Conservation (phyloP, 2,113 vertebrate genomes). For the Xenopus borealis region DNA sequence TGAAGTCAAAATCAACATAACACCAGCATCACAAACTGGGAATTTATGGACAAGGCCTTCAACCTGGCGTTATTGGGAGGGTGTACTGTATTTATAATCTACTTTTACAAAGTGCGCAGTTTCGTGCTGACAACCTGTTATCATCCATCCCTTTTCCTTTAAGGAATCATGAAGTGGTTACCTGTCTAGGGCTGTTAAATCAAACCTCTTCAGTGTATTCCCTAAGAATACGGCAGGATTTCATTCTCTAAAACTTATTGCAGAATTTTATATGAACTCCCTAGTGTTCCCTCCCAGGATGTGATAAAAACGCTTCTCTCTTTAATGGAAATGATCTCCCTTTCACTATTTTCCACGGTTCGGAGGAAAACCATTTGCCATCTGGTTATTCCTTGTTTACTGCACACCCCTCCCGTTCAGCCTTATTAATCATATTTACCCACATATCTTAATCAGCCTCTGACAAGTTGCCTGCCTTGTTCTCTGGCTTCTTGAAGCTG, state of each 20-base stretch:
- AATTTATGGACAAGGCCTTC: too few species aligned
- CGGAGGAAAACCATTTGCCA: slow-evolving; percentile 40
- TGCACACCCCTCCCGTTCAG: slow-evolving; percentile 42
- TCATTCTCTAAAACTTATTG: neutral
- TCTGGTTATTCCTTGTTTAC: slow-evolving; percentile 47
- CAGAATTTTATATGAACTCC: neutral
- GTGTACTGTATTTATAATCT: too few species aligned
- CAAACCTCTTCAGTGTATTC: neutral
- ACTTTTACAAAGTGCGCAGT: too few species aligned
- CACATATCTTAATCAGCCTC: slow-evolving; percentile 43
- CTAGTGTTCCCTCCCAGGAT: slow-evolving; percentile 20
- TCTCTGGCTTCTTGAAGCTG: slow-evolving; percentile 12
- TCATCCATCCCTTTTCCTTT: too few species aligned
- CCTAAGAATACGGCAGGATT: neutral
- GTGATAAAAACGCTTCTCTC: slow-evolving; percentile 12
- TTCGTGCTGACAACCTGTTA: too few species aligned
- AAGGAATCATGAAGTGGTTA: too few species aligned
- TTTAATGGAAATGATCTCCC: slow-evolving; percentile 41
- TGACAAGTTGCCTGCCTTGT: slow-evolving; percentile 36
- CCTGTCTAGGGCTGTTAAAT: too few species aligned
- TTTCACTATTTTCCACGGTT: slow-evolving; percentile 41
- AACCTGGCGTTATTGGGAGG: too few species aligned
- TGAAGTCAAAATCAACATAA: too few species aligned
- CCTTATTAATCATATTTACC: slow-evolving; percentile 48
- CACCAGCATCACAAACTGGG: too few species aligned